Conservation (phyloP, 2,888 invertebrate species). For the Malacosoma neustria region DNA sequence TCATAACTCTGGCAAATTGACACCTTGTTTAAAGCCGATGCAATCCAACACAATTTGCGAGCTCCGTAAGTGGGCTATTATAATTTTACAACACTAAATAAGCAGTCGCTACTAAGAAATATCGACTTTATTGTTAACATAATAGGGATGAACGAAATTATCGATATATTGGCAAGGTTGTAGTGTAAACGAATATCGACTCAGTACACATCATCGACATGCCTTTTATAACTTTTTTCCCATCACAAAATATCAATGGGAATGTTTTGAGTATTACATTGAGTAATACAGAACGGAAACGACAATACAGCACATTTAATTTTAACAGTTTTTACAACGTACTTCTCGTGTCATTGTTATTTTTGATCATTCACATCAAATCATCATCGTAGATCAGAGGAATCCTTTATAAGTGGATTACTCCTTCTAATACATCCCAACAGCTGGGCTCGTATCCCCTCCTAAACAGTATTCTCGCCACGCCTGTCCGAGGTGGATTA, state of each 20-base stretch:
- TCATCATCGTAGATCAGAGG: too few relatives aligned
- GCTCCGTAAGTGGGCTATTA: conserved; percentile 70
- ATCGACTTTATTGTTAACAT: conserved; percentile 5
- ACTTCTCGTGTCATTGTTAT: too few relatives aligned
- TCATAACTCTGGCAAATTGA: conserved; percentile 73
- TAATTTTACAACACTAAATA: conserved; percentile 34
- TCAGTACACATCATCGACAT: conserved; percentile 59
- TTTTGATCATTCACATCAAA: too few relatives aligned
- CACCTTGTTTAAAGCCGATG: conserved; percentile 65
- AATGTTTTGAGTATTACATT: conserved; percentile 42
- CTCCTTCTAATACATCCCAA: too few relatives aligned
- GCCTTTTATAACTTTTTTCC: conserved; percentile 63
- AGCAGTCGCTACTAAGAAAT: conserved; percentile 11
- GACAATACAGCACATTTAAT: too few relatives aligned
- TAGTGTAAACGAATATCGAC: conserved; percentile 52
- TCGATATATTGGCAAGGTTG: conserved; percentile 26
- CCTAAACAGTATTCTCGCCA: too few relatives aligned
- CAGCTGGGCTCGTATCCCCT: too few relatives aligned
- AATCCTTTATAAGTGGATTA: too few relatives aligned
- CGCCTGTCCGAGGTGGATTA: too few relatives aligned
- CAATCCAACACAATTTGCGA: conserved; percentile 69
- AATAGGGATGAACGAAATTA: conserved; percentile 14
- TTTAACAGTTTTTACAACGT: too few relatives aligned
- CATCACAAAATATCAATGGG: conserved; percentile 72
- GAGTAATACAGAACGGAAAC: background rate